Evolutionary conservation across 2,797 vertebrate genomes (phyloP).

Genomic region (Chaenodraco wilsoni): DNA sequence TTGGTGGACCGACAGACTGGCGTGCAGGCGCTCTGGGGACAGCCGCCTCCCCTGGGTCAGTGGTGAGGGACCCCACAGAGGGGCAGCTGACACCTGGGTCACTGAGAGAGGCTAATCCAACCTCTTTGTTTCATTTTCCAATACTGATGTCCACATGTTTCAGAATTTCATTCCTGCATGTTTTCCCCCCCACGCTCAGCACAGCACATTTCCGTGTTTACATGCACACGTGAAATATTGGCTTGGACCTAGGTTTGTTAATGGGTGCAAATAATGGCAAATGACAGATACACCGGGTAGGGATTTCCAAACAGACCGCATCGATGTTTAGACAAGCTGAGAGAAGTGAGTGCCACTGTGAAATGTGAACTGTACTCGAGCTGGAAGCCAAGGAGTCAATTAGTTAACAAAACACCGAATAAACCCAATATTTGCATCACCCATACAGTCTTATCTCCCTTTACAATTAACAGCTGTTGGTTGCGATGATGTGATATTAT

Average conservation of each 20-base stretch:
- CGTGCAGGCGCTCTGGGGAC: slow-evolving; percentile 49
- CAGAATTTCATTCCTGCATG: not conserved
- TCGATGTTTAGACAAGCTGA: not conserved
- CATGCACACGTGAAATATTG: not conserved
- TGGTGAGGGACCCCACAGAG: slow-evolving; percentile 54
- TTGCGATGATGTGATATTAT: not conserved
- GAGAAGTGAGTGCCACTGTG: not conserved
- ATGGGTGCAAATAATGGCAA: slow-evolving; percentile 14
- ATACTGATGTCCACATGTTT: not conserved
- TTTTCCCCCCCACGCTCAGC: not conserved
- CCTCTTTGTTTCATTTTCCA: slow-evolving; percentile 52
- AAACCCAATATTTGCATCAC: not conserved
- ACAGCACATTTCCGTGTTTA: slow-evolving; percentile 16
- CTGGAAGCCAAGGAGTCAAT: not conserved
- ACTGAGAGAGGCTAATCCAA: slow-evolving; percentile 56
- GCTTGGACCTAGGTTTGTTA: not conserved
- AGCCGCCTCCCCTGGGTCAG: slow-evolving; percentile 62
- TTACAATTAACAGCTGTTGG: not conserved
- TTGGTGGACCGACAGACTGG: slow-evolving; percentile 64
- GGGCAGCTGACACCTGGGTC: slow-evolving; percentile 64
- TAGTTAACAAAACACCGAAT: not conserved
- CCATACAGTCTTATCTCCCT: not conserved
- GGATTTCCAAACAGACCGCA: not conserved
- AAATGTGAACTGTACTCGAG: not conserved
- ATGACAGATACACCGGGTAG: not conserved